phyloP scores from a whole-genome alignment of 2,797 vertebrate genomes.

The Sandelia bainsii region DNA sequence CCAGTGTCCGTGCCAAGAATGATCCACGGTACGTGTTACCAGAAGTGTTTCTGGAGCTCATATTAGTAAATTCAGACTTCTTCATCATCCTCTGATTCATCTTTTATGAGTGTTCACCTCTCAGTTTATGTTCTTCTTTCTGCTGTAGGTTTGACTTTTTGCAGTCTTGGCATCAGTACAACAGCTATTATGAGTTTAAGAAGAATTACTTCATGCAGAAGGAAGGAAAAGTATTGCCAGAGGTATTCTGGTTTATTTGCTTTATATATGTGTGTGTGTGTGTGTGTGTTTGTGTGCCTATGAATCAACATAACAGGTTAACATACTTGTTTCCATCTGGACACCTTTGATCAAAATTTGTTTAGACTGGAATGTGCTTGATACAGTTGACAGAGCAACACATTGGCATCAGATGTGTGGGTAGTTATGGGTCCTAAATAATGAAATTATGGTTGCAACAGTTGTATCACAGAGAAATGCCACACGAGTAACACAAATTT shows the following conservation, averaged over 20 bases:
- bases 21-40: slow-evolving; percentile 89
- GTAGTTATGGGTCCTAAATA: neutral
- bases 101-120: slow-evolving; percentile 28
- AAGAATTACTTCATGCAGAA: slow-evolving; percentile 98
- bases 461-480: slow-evolving; percentile 3
- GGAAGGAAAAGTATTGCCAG: slow-evolving; percentile 82
- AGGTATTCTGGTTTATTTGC: slow-evolving; percentile 71
- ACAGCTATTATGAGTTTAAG: slow-evolving; percentile 98
- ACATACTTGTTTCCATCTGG: neutral
- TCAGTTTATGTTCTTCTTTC: slow-evolving; percentile 41
- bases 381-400: neutral
- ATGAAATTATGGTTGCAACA: neutral
- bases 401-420: neutral
- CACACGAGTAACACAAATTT: slow-evolving; percentile 2
- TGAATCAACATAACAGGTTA: too few species aligned
- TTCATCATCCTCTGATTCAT: slow-evolving; percentile 44
- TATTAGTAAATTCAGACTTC: slow-evolving; percentile 30
- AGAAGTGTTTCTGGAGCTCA: slow-evolving; percentile 30
- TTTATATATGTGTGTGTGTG: slow-evolving; percentile 6
- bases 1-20: slow-evolving; percentile 96
- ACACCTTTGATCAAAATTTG: neutral
- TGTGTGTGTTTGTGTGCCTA: neutral
- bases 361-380: neutral
- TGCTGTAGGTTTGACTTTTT: slow-evolving; percentile 94
- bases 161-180: slow-evolving; percentile 96